phyloP scores from a whole-genome alignment of 2,888 invertebrate genomes.

The Thalpophila matura region DNA sequence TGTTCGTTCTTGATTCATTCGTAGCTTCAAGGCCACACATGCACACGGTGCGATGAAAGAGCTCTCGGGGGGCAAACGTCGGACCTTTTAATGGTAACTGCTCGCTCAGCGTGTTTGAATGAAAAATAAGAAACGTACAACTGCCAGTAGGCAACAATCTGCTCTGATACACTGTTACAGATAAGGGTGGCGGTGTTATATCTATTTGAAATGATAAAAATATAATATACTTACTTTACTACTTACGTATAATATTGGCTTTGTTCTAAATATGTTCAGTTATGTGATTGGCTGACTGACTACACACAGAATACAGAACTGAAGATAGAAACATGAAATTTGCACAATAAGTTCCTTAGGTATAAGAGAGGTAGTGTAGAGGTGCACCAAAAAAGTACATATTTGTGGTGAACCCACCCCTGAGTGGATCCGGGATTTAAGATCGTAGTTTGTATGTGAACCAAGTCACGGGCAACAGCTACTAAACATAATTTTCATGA shows the following conservation, averaged over 20 bases:
- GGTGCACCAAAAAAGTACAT: too few species aligned
- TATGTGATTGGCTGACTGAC: too few species aligned
- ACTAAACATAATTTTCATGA: constrained; percentile 3
- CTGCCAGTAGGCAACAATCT: constrained; percentile 53
- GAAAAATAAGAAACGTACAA: constrained; percentile 76
- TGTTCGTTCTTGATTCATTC: constrained; percentile 43
- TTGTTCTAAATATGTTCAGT: too few species aligned
- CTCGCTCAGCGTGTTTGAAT: constrained; percentile 77
- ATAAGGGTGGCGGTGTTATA: neutral
- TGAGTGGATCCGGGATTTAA: neutral
- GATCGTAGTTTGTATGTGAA: too few species aligned
- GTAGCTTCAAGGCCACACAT: constrained; percentile 68
- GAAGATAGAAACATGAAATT: too few species aligned
- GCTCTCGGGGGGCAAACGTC: constrained; percentile 82
- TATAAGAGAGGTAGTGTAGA: too few species aligned
- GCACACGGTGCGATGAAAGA: constrained; percentile 77
- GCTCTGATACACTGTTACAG: constrained; percentile 17
- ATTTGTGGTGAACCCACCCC: too few species aligned
- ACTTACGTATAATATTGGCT: too few species aligned
- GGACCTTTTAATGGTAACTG: constrained; percentile 85
- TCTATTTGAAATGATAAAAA: neutral
- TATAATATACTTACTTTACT: neutral
- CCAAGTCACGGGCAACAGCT: neutral
- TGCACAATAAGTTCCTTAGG: too few species aligned
- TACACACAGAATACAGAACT: too few species aligned